These are phyloP conservation scores for Troides helena DNA, from an alignment of 2,888 invertebrate genomes.

Conservation along the genomic window DNA sequence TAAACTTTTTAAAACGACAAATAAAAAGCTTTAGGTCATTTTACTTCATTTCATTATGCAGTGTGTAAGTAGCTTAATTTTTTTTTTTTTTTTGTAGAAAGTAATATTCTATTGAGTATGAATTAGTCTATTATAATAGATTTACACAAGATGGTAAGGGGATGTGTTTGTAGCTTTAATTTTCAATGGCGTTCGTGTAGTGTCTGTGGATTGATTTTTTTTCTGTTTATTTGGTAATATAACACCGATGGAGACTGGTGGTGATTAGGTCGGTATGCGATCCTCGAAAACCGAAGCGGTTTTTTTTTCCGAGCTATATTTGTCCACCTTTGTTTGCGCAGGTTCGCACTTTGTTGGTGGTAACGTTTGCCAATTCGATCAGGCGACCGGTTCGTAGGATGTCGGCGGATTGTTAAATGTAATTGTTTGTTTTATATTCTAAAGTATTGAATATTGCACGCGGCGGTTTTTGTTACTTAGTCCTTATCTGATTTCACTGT, in stretches of 20 bases:
- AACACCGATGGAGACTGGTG: conserved; percentile 32
- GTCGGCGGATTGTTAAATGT: conserved; percentile 28
- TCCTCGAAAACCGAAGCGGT: conserved; percentile 50
- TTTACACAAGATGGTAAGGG: no score
- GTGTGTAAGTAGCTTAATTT: no score
- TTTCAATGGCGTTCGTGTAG: no score
- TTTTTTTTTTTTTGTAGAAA: no score
- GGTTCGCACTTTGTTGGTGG: conserved; percentile 16
- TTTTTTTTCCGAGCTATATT: conserved; percentile 39
- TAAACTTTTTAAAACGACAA: no score
- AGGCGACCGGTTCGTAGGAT: conserved; percentile 24
- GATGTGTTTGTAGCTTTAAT: no score
- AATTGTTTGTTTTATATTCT: conserved; percentile 28
- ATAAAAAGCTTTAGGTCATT: no score
- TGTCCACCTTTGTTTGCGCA: conserved; percentile 54
- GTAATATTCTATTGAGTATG: no score
- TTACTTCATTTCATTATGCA: no score
- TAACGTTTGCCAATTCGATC: conserved; percentile 33
- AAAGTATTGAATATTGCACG: conserved; percentile 23
- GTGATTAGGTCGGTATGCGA: conserved; percentile 52
- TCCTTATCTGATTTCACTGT: conserved; percentile 1
- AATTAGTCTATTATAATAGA: no score
- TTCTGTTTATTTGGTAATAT: conserved; percentile 26
- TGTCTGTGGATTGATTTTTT: background rate
- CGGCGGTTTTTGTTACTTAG: conserved; percentile 1